phyloP scores from a whole-genome alignment of 2,113 vertebrate genomes.

The Daphoenositta chrysoptera region DNA sequence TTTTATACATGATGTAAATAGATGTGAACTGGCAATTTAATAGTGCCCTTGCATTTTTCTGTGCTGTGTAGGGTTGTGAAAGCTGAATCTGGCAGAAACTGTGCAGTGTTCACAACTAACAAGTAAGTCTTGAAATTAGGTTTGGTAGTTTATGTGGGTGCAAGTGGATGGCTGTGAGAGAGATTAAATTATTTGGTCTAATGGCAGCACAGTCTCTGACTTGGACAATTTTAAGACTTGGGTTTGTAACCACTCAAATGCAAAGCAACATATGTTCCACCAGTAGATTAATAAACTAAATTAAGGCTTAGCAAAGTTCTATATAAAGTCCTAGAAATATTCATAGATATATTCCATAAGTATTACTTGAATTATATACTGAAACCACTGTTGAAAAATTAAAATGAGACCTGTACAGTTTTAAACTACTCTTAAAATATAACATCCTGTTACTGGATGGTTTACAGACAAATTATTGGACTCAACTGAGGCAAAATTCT shows the following conservation, averaged over 20 bases:
- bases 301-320: background rate
- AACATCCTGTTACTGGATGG: background rate
- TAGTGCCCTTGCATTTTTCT: background rate
- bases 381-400: background rate
- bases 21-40: background rate
- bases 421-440: background rate
- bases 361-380: conserved; percentile 5
- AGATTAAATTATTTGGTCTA: background rate
- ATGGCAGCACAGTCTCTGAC: background rate
- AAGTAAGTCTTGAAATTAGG: background rate
- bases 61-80: background rate
- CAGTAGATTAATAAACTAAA: conserved; percentile 12
- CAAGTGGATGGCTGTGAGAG: background rate
- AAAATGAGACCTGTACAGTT: background rate
- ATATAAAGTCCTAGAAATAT: background rate
- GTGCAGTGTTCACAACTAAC: background rate
- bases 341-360: background rate
- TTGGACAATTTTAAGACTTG: background rate
- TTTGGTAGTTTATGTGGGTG: background rate
- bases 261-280: conserved; percentile 3
- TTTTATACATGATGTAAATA: background rate
- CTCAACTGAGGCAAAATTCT: background rate
- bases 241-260: background rate
- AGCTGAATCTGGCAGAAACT: background rate
- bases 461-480: conserved; percentile 16